Percentiles rank a stretch among this genome's conserved stretches.
These are phyloP conservation scores for Drosophila ohnishii DNA, from an alignment of 1,140 invertebrate species.

Conservation along the genomic window DNA sequence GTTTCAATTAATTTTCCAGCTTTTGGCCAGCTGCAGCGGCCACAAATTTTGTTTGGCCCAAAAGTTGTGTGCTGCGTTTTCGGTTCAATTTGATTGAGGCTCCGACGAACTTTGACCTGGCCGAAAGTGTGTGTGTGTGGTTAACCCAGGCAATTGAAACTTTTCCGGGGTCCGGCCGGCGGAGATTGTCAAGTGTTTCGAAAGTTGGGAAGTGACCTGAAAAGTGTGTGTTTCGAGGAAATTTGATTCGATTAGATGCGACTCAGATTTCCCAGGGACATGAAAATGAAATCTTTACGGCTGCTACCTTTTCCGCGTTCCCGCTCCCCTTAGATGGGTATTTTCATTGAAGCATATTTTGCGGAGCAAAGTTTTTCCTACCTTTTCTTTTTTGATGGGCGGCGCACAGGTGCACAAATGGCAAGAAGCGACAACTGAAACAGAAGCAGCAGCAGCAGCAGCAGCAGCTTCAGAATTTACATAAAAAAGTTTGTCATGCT, in stretches of 20 bases:
- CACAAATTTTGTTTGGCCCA: slow-evolving; percentile 61
- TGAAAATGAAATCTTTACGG: slow-evolving; percentile 37
- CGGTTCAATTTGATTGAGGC: slow-evolving; percentile 46
- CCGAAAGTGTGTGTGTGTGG: slow-evolving; percentile 28
- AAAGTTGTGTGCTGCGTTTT: slow-evolving; percentile 25
- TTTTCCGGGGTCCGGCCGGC: slow-evolving; percentile 5
- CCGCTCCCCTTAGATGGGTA: background rate
- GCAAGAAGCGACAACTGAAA: slow-evolving; percentile 41
- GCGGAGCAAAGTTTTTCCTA: slow-evolving; percentile 26
- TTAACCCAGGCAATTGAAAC: slow-evolving; percentile 41
- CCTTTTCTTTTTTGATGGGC: slow-evolving; percentile 8
- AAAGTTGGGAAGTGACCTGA: slow-evolving; percentile 45
- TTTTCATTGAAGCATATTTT: slow-evolving; percentile 34
- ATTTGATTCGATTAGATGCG: slow-evolving; percentile 50
- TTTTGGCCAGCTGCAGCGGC: slow-evolving; percentile 62
- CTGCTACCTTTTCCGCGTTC: background rate
- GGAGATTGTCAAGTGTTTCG: slow-evolving; percentile 42
- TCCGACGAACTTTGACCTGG: slow-evolving; percentile 34
- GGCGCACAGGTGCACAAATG: slow-evolving; percentile 67
- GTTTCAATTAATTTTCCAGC: slow-evolving; percentile 73
- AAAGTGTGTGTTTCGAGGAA: slow-evolving; percentile 44
- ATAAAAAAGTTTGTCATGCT: slow-evolving; percentile 75
- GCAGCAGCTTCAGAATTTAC: slow-evolving; percentile 60
- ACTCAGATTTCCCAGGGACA: slow-evolving; percentile 14
- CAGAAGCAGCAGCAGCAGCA: slow-evolving; percentile 22